Base-by-base conservation (phyloP, 2,113 vertebrate species). In the Hippoglossus stenolepis region DNA sequence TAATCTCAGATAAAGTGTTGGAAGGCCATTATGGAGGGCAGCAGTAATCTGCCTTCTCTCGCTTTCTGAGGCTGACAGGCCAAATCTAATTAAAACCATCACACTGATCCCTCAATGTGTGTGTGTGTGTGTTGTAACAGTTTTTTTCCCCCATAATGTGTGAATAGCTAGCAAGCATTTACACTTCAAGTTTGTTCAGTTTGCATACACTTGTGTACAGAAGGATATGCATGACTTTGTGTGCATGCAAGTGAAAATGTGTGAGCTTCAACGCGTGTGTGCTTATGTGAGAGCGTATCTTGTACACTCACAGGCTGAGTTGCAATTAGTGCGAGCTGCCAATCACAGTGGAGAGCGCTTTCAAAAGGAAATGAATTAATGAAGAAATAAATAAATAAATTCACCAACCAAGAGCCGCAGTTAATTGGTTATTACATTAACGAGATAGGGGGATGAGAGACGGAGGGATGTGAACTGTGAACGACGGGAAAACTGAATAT, bases 81-180 rank as follows among this genome's bases (percentile, higher is more conserved):
- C 59, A 87, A 79, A 88, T 87, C 88, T 86, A 91, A 92, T 91
- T 90, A 89, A 89, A 87, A 81, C 79, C 54, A 70, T 75, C 77
- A 56, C 76, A 85, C 72, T 81, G 74, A 84, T 85, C 67, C 59
- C 0, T 72, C 0, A 35, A 20, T 38, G 51, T 64, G 49, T 59
- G 69, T 73, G 69, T 73, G 9, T 51, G 10, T 65, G 54, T 65
- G 15, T 5, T 7, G 21, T 2, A 23, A 51, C 17, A 57, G 31
- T 51, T 64, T 51, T 51, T 49, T 72, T 21, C n/a, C 5, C 31
- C 31, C 31, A 31, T 13, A 38, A 58, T 65, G 2, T 56, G 45
- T 47, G 53, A 23, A 62, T 0, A 9, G 54, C 68, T 31, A 53
- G 20, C 3, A 45, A 66, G 45, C 31, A 35, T 73, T 75, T 40